Evolutionary conservation across 2,113 vertebrate genomes (phyloP), one percentile per base, ranked within the genome.

Genomic region (Mastomys coucha): DNA sequence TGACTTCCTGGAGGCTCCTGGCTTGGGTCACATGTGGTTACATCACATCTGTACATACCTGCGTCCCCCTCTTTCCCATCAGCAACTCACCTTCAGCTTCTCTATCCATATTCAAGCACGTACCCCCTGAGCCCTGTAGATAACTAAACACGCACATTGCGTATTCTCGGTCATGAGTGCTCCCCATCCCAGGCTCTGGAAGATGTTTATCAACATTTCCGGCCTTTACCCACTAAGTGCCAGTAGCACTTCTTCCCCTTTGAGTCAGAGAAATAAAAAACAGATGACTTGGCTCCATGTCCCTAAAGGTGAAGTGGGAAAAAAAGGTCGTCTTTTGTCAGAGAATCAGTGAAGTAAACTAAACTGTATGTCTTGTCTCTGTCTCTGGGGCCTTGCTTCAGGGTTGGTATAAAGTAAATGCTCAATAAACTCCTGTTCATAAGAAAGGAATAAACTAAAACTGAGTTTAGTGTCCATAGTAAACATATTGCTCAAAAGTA

Each of bases 201-300:
- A 22, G 42, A 33, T 33, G 10, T 36, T 69, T 7, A 42, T 82
- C 51, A 94, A 89, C 36, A 78, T 93, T 77, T 81, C 56, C 76
- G 94, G 91, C 31, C 89, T 94, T 86, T 76, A 65, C 91, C 78
- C 73, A 51, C 85, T 84, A 92, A 78, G 51, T 80, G 75, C 69
- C 80, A 91, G 78, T 22, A 81, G 45, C 60, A 73, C 24, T 22
- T 81, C 60, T 81, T 45, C 33, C 14, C 49, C 60, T 31, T 24
- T 17, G 69, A 75, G 13, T 78, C 60, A 58, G n/a, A 24, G 72
- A 89, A 70, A 84, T 81, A 11, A 75, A n/a, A 91, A 87, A 8
- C 33, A 39, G 60, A 63, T 86, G 88, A 81, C 45, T 77, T 53
- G 60, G 5, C 17, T 53, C 36, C 65, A 0, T 26, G 12, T 45